Evolutionary conservation across 2,797 vertebrate species (phyloP).

Genomic region (Brachymystax lenok): DNA sequence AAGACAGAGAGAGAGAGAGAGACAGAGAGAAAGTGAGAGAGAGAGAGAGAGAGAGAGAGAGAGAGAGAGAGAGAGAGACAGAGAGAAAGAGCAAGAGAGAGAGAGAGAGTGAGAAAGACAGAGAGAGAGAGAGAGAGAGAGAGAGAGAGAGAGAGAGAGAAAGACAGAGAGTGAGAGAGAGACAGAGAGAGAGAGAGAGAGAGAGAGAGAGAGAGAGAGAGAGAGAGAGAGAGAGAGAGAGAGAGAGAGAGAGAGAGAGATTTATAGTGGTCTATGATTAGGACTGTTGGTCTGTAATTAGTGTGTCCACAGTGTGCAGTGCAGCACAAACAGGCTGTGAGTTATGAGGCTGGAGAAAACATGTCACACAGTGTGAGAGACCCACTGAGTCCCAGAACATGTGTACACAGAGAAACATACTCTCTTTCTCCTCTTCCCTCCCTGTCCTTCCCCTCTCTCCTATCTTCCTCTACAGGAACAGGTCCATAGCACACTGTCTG

Average conservation of each 20-base stretch:
- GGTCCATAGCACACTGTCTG: neutral
- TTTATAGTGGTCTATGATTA: slow-evolving; percentile 36
- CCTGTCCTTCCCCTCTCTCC: neutral
- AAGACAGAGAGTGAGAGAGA: slow-evolving; percentile 3
- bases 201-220: neutral
- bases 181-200: neutral
- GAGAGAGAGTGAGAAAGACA: neutral
- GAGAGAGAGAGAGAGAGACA: no score
- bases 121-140: neutral
- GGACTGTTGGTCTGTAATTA: slow-evolving; percentile 49
- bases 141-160: neutral
- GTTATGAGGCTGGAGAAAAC: slow-evolving; percentile 23
- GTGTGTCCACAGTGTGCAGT: neutral
- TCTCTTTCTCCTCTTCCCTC: neutral
- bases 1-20: neutral
- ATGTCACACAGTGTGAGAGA: slow-evolving; percentile 7
- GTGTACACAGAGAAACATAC: no score
- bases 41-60: neutral
- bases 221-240: neutral
- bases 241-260: neutral
- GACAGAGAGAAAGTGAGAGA: neutral
- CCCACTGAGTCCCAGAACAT: neutral
- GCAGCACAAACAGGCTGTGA: slow-evolving; percentile 16
- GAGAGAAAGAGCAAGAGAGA: no score
- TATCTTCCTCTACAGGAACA: neutral